These are phyloP conservation scores for Aphelinus atriplicis DNA, from an alignment of 1,140 invertebrate species.

Conservation along the genomic window DNA sequence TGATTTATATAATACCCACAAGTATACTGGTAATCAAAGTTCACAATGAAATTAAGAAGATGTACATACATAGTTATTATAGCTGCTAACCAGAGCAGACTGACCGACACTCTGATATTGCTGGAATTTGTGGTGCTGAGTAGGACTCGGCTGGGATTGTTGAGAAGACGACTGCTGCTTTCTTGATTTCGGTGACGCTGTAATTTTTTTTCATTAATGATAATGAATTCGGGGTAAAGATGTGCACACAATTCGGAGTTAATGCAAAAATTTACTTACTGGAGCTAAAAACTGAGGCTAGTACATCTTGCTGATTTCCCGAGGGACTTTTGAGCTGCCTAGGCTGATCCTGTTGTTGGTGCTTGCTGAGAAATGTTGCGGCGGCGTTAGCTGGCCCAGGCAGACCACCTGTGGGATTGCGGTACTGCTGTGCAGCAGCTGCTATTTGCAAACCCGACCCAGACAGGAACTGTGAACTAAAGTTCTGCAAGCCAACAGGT, in stretches of 20 bases:
- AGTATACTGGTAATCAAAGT: background rate
- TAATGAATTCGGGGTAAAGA: no score
- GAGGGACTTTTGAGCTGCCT: constrained; percentile 70
- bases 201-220: no score
- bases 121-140: constrained; percentile 70
- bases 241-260: no score
- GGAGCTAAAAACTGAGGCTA: constrained; percentile 68
- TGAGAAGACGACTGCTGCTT: constrained; percentile 63
- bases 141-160: constrained; percentile 69
- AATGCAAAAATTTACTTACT: constrained; percentile 56
- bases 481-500: constrained; percentile 70
- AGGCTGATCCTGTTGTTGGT: constrained; percentile 69
- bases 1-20: background rate
- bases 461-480: constrained; percentile 70
- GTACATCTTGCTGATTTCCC: constrained; percentile 67
- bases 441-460: constrained; percentile 66
- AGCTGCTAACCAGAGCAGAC: constrained; percentile 65
- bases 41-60: constrained; percentile 46
- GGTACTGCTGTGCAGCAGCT: constrained; percentile 66
- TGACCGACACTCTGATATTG: constrained; percentile 66
- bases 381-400: constrained; percentile 64
- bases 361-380: constrained; percentile 66
- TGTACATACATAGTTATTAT: constrained; percentile 64
- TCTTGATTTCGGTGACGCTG: constrained; percentile 68
- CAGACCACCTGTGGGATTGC: constrained; percentile 64